phyloP scores from a whole-genome alignment of 2,113 vertebrate genomes.

The Mus musculus region GRCm39 chr17:90350501-90351000 shows the following conservation, averaged over 20 bases:
- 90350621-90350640: background rate
- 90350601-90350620: background rate
- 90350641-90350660: background rate
- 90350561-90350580: slow-evolving; percentile 23
- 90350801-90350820: background rate
- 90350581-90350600: background rate
- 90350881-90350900: too few species aligned
- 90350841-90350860: slow-evolving; percentile 32
- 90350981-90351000: too few species aligned
- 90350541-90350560: background rate
- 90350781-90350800: background rate
- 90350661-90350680: background rate
- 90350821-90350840: background rate
- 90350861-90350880: background rate
- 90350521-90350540: background rate
- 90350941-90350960: too few species aligned
- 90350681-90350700: background rate
- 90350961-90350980: too few species aligned
- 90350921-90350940: too few species aligned
- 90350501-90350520: slow-evolving; percentile 25
- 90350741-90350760: background rate
- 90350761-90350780: too few species aligned
- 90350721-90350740: background rate
- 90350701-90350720: background rate
- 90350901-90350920: too few species aligned